A percentile compares a stretch with the other conserved stretches of the same genome.
Evolutionary conservation across 2,888 invertebrate species (phyloP).

Genomic region (Lasioglossum leucozonium): DNA sequence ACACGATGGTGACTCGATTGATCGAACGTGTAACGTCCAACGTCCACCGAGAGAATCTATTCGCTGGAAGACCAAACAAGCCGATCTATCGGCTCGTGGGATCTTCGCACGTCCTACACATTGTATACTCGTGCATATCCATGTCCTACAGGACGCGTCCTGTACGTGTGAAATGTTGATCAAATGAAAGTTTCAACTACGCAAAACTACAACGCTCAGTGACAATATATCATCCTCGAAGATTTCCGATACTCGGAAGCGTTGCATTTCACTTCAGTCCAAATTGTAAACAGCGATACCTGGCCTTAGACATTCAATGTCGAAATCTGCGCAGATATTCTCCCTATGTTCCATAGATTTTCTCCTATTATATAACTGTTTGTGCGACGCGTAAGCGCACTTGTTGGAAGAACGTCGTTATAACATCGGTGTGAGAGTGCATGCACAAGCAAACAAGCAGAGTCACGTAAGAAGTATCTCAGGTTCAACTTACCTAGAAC

Average conservation of each 20-base stretch:
- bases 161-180: neutral
- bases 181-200: neutral
- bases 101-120: neutral
- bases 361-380: neutral
- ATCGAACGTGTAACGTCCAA: neutral
- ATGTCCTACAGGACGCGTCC: neutral
- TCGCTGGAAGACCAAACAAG: neutral
- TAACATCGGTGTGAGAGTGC: too few relatives aligned
- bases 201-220: neutral
- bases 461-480: neutral
- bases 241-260: neutral
- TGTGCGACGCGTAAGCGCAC: too few relatives aligned
- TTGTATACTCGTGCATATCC: neutral
- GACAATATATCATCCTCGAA: neutral
- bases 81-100: neutral
- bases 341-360: neutral
- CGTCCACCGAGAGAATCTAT: neutral
- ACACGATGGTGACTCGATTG: neutral
- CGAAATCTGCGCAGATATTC: too few relatives aligned
- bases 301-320: neutral
- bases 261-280: neutral
- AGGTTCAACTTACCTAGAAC: conserved; percentile 88
- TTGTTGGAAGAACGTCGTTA: too few relatives aligned
- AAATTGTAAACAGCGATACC: neutral
- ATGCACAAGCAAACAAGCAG: neutral